Evolutionary conservation across 2,113 vertebrate species (phyloP).

Genomic region (Monopterus albus): DNA sequence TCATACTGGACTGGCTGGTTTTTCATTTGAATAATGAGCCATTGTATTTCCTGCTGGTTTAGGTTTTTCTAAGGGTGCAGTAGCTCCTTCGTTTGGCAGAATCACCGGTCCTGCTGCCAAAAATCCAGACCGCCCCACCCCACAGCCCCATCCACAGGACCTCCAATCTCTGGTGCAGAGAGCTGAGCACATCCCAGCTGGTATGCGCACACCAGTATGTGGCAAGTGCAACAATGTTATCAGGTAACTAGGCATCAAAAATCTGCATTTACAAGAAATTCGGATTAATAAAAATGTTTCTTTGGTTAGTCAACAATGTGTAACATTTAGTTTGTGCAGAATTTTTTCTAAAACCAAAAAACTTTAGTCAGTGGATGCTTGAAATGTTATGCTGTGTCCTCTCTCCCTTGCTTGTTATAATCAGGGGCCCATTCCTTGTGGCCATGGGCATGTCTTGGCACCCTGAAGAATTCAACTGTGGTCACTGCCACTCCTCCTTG

Average conservation of each 20-base stretch:
- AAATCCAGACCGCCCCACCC: conserved; percentile 66
- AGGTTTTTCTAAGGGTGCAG: conserved; percentile 75
- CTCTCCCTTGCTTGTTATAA: conserved; percentile 15
- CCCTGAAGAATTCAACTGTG: conserved; percentile 95
- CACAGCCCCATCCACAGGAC: conserved; percentile 83
- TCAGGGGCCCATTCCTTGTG: conserved; percentile 95
- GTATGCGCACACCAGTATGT: conserved; percentile 95
- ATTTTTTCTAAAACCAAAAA: not conserved
- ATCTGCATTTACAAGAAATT: not conserved
- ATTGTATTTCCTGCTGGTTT: conserved; percentile 34
- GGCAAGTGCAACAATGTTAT: conserved; percentile 92
- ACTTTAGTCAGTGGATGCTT: not conserved
- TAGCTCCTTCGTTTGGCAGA: conserved; percentile 82
- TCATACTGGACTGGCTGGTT: not conserved
- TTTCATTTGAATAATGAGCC: not conserved
- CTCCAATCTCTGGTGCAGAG: conserved; percentile 91
- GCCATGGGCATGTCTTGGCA: conserved; percentile 98
- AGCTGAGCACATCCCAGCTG: conserved; percentile 95
- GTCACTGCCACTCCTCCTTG: conserved; percentile 92
- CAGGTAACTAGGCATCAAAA: conserved; percentile 80
- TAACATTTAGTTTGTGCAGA: not conserved
- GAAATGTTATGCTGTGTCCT: not conserved
- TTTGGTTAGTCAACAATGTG: not conserved
- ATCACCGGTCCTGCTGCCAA: conserved; percentile 71
- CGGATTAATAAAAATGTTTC: not conserved